Conservation (phyloP, 1,140 invertebrate species). For the Dreissena polymorpha region DNA sequence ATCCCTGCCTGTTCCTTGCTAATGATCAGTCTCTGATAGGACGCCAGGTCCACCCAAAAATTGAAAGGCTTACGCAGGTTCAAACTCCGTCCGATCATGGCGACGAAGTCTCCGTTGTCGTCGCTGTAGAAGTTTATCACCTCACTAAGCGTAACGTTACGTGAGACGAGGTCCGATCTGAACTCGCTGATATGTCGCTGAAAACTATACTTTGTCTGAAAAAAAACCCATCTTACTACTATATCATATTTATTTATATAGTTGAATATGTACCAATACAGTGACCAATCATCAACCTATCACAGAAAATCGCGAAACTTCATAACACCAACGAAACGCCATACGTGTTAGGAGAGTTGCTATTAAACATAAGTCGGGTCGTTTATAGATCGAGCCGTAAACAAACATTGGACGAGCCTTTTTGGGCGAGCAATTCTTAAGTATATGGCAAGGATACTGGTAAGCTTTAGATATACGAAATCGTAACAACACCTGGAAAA, state of each 20-base stretch:
- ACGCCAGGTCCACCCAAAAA: too few species aligned
- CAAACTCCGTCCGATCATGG: constrained; percentile 55
- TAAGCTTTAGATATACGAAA: not conserved
- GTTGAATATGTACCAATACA: too few species aligned
- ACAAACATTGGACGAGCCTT: too few species aligned
- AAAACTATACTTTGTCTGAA: constrained; percentile 26
- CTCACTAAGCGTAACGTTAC: constrained; percentile 50
- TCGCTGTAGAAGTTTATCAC: constrained; percentile 62
- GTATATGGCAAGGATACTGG: not conserved
- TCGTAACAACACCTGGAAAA: not conserved
- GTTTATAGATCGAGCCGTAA: too few species aligned
- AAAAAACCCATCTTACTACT: not conserved
- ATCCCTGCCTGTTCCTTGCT: too few species aligned
- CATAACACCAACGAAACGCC: too few species aligned
- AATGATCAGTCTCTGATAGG: too few species aligned
- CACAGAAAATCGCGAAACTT: too few species aligned
- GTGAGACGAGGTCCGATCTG: not conserved
- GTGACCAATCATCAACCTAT: too few species aligned
- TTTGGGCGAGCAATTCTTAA: not conserved
- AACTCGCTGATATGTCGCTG: constrained; percentile 36
- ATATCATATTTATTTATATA: not conserved
- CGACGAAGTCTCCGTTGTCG: constrained; percentile 51
- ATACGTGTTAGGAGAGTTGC: too few species aligned
- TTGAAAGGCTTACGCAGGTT: constrained; percentile 23
- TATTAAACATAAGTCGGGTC: too few species aligned